Conservation (phyloP, 2,888 invertebrate genomes). For the Heliconius charithonia region DNA sequence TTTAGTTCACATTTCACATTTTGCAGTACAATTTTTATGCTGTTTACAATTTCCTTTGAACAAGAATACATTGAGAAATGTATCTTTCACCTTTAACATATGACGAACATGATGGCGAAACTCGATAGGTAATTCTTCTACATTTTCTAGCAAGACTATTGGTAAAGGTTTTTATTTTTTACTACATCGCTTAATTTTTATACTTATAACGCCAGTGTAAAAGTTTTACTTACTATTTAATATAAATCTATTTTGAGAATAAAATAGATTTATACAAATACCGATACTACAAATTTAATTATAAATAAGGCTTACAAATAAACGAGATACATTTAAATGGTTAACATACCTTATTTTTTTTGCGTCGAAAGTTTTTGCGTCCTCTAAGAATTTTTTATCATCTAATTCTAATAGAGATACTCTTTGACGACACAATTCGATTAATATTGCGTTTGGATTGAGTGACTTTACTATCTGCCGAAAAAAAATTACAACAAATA, state of each 20-base stretch:
- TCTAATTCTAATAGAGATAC: slow-evolving; percentile 75
- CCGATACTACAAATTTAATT: too few species aligned
- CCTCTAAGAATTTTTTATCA: slow-evolving; percentile 77
- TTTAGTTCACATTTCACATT: neutral
- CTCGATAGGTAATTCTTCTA: too few species aligned
- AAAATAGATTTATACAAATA: neutral
- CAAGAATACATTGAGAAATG: neutral
- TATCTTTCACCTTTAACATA: neutral
- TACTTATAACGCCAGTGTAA: neutral
- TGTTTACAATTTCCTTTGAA: neutral
- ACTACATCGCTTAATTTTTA: neutral
- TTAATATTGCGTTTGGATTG: slow-evolving; percentile 75
- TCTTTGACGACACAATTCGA: slow-evolving; percentile 77
- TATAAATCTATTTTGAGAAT: too few species aligned
- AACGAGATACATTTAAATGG: neutral
- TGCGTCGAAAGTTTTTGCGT: slow-evolving; percentile 76
- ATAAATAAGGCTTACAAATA: too few species aligned
- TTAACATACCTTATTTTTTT: slow-evolving; percentile 70
- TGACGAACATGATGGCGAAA: neutral
- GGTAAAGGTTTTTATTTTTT: neutral
- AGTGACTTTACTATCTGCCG: slow-evolving; percentile 69
- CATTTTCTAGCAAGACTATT: neutral
- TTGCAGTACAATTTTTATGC: neutral
- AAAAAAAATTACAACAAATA: slow-evolving; percentile 1
- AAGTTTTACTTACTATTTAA: neutral